These are phyloP conservation scores for Phyllotis vaccarum DNA, from an alignment of 2,797 vertebrate genomes.

Conservation along the genomic window DNA sequence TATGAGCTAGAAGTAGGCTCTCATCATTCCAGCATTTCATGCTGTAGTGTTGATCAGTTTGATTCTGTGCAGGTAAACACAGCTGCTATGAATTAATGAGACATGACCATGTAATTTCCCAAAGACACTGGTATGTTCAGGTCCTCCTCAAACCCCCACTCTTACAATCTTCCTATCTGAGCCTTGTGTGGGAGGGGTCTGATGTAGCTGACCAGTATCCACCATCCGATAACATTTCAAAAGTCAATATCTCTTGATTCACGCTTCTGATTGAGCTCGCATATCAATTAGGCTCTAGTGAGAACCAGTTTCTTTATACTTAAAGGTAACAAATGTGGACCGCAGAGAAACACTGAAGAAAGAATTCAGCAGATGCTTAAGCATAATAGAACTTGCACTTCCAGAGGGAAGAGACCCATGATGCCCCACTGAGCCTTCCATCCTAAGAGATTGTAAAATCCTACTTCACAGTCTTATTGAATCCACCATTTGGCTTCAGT, in stretches of 20 bases:
- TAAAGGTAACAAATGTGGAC: background rate
- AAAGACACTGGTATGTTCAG: background rate
- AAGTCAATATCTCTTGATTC: background rate
- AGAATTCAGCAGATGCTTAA: background rate
- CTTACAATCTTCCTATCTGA: background rate
- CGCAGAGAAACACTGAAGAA: background rate
- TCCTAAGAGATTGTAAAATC: background rate
- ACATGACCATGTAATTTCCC: background rate
- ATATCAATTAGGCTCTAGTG: background rate
- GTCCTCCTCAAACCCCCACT: too few relatives aligned
- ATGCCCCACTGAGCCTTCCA: background rate
- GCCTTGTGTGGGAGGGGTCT: background rate
- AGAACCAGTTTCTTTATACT: background rate
- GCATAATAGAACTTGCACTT: background rate
- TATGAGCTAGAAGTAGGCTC: background rate
- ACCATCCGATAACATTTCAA: background rate
- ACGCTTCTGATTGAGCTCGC: background rate
- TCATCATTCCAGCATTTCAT: background rate
- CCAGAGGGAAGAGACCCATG: background rate
- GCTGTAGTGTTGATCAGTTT: background rate
- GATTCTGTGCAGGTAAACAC: background rate
- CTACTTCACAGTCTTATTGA: fast-evolving
- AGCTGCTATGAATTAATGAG: background rate
- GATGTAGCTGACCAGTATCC: background rate
- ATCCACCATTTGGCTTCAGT: background rate